Evolutionary conservation across 2,113 vertebrate species (phyloP).

Genomic region (Ascaphus truei): DNA sequence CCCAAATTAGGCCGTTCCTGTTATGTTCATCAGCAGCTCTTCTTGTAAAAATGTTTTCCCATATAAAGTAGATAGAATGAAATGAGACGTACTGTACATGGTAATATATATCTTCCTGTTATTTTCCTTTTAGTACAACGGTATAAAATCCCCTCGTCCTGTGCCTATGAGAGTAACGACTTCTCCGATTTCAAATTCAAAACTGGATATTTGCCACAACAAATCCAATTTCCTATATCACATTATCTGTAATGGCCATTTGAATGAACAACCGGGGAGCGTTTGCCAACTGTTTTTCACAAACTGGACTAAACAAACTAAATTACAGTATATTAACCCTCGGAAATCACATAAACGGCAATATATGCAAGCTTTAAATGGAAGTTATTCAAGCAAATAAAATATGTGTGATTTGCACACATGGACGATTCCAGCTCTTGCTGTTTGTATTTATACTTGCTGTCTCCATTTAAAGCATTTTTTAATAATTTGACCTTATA

Average conservation of each 20-base stretch:
- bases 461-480: constrained; percentile 21
- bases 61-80: no score
- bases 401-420: constrained; percentile 52
- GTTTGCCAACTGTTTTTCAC: constrained; percentile 41
- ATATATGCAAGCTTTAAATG: constrained; percentile 46
- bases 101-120: no score
- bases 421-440: constrained; percentile 40
- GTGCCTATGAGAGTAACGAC: no score
- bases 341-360: constrained; percentile 39
- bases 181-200: constrained; percentile 32
- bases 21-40: no score
- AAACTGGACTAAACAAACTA: constrained; percentile 40
- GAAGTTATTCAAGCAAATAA: constrained; percentile 46
- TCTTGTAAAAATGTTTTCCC: no score
- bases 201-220: constrained; percentile 40
- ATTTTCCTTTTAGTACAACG: no score
- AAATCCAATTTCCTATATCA: constrained; percentile 43
- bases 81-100: no score
- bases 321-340: constrained; percentile 46
- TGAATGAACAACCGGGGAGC: constrained; percentile 44
- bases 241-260: constrained; percentile 36
- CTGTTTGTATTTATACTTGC: not conserved
- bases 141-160: not conserved
- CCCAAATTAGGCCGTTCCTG: no score
- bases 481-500: constrained; percentile 35